phyloP scores from a whole-genome alignment of 2,113 vertebrate genomes.

The Alligator sinensis region DNA sequence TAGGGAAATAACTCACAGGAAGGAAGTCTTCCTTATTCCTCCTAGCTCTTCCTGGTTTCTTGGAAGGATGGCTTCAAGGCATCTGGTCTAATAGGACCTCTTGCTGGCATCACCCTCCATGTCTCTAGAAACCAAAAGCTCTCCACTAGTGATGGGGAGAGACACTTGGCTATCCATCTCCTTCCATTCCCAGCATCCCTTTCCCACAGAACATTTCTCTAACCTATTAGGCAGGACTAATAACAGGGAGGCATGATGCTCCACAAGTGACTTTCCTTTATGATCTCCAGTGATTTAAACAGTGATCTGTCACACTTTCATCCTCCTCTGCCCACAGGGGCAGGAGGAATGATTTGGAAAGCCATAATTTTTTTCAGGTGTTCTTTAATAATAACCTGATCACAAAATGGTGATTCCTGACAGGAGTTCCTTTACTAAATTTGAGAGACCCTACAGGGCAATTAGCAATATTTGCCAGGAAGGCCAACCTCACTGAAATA shows the following conservation, averaged over 20 bases:
- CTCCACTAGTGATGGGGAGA: neutral
- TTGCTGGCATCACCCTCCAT: neutral
- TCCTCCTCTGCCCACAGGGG: neutral
- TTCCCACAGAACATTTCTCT: neutral
- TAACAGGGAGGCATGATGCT: neutral
- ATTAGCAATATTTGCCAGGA: neutral
- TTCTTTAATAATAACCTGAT: neutral
- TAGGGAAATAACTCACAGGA: neutral
- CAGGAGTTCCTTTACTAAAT: neutral
- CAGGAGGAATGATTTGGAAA: neutral
- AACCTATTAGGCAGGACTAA: neutral
- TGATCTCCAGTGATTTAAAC: neutral
- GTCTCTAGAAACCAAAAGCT: neutral
- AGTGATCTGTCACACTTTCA: neutral
- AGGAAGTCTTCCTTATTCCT: no score
- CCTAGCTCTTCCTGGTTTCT: no score
- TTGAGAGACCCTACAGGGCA: neutral
- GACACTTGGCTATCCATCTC: neutral
- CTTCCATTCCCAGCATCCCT: neutral
- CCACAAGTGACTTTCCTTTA: neutral
- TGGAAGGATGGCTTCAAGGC: neutral
- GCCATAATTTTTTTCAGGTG: neutral
- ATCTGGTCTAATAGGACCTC: neutral
- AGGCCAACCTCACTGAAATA: neutral
- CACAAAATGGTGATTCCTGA: neutral